Conservation (phyloP, 2,113 vertebrate genomes). For the Beaufortia kweichowensis region DNA sequence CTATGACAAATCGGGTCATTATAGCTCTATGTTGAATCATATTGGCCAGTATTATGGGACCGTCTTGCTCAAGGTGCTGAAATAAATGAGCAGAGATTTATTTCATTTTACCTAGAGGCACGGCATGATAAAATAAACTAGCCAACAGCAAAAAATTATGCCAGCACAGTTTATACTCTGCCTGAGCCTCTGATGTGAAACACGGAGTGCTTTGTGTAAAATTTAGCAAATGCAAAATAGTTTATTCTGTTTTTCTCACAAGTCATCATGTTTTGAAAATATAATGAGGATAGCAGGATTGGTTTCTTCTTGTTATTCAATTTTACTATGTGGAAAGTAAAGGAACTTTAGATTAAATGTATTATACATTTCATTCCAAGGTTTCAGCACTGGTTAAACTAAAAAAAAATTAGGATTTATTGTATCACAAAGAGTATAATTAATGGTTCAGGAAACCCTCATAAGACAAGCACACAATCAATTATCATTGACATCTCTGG, state of each 20-base stretch:
- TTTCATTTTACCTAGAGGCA: constrained; percentile 68
- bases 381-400: background rate
- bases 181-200: background rate
- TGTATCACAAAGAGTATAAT: constrained; percentile 16
- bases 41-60: constrained; percentile 63
- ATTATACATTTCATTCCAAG: background rate
- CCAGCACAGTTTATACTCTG: constrained; percentile 33
- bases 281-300: background rate
- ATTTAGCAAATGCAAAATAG: constrained; percentile 1
- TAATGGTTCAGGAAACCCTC: constrained; percentile 3
- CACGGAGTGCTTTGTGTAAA: background rate
- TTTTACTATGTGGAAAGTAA: background rate
- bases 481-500: constrained; percentile 65
- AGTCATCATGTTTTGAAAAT: background rate
- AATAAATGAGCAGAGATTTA: constrained; percentile 68
- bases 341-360: background rate
- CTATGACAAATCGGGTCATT: constrained; percentile 69
- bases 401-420: constrained; percentile 42
- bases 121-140: constrained; percentile 68
- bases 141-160: constrained; percentile 61
- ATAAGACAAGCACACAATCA: constrained; percentile 53
- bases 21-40: constrained; percentile 68
- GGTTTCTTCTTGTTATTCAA: constrained; percentile 1
- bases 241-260: background rate
- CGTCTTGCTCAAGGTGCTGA: constrained; percentile 61